Base-by-base conservation (phyloP, 1,140 invertebrate genomes). In the Tribolium madens region DNA sequence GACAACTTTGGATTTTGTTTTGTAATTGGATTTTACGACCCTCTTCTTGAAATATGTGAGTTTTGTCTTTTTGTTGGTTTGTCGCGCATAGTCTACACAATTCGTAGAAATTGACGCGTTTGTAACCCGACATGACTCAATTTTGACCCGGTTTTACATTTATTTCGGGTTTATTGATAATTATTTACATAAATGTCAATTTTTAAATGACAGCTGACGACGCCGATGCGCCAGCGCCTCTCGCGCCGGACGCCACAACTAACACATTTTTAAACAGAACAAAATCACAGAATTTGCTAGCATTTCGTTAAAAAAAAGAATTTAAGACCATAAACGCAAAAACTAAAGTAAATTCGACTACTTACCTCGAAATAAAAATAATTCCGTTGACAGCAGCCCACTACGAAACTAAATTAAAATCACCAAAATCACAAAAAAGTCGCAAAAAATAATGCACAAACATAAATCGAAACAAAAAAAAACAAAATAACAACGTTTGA, bases 91-190 rank as follows among this genome's bases (percentile, higher is more conserved):
- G 86, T 80, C 91, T 87, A 81, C 92, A 93, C 68, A 93, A 85
- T 86, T 92, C 91, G 81, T 91, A 91, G 83, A 91, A 93, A 84
- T 91, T 92, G 6, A 92, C 91, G 78, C 89, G 88, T 76, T 89
- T 89, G 81, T 92, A 91, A 81, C 89, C 90, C 70, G 90, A 88
- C 90, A 92, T 92, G 13, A 36, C 17, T 36, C 1, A 4, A 33
- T 46, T 42, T 12, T 53, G 71, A 3, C 2, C 2, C n/a, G n/a
- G 0, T 42, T 82, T 73, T 53, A 18, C 17, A n/a, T 26, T 73
- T 72, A 64, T 42, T 48, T 10, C 7, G 33, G 64, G 10, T 47
- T 64, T 53, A 75, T 47, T 64, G 52, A 64, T 47, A 47, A 64
- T 75, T 72, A 42, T 76, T 71, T 36, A 75, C 57, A 64, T 64